Percentiles rank a stretch among this genome's conserved stretches.
Conservation (phyloP, 1,140 invertebrate genomes). For the Probaryconus sp. region DNA sequence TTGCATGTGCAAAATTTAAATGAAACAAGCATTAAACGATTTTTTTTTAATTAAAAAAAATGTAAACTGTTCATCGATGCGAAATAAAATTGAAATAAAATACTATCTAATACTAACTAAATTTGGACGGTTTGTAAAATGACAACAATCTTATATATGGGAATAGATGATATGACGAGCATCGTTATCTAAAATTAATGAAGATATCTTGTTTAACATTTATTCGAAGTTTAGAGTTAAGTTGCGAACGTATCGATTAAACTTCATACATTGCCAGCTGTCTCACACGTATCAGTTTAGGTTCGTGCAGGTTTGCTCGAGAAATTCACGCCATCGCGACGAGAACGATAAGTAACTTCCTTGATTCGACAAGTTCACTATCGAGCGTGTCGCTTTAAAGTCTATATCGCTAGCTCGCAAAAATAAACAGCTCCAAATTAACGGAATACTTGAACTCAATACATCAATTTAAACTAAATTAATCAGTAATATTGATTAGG, state of each 20-base stretch:
- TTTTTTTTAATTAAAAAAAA: too few species aligned
- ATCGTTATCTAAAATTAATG: slow-evolving; percentile 41
- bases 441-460: slow-evolving; percentile 52
- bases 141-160: background rate
- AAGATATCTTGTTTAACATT: slow-evolving; percentile 52
- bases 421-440: slow-evolving; percentile 57
- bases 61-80: too few species aligned
- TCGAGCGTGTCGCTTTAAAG: slow-evolving; percentile 52
- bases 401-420: slow-evolving; percentile 40
- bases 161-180: background rate
- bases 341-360: slow-evolving; percentile 59
- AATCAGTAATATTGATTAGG: slow-evolving; percentile 50
- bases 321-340: slow-evolving; percentile 55
- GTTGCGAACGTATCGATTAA: slow-evolving; percentile 60
- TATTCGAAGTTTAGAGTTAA: slow-evolving; percentile 54
- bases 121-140: too few species aligned
- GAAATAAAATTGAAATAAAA: too few species aligned
- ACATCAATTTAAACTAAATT: slow-evolving; percentile 44
- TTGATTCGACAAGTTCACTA: slow-evolving; percentile 56
- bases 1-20: too few species aligned
- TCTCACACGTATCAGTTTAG: slow-evolving; percentile 55
- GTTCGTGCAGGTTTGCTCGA: slow-evolving; percentile 48
- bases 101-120: too few species aligned
- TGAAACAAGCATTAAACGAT: too few species aligned
- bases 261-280: slow-evolving; percentile 54